These are phyloP conservation scores for Phalangium opilio DNA, from an alignment of 2,888 invertebrate species.

Conservation along the genomic window DNA sequence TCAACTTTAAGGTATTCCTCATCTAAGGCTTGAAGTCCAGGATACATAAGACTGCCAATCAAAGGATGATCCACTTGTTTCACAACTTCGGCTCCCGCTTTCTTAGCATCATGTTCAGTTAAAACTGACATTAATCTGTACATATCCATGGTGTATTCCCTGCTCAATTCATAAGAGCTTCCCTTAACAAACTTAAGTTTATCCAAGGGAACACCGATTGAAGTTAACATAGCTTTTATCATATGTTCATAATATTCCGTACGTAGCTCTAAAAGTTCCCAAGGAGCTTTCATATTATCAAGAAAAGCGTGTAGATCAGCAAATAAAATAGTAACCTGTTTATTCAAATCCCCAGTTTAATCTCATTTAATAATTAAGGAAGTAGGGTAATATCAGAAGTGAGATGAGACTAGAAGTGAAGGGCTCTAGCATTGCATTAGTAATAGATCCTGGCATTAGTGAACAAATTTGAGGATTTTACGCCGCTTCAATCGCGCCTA, in stretches of 20 bases:
- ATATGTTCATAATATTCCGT: constrained; percentile 84
- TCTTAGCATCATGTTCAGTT: constrained; percentile 95
- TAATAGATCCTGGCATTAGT: too few species aligned
- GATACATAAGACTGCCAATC: constrained; percentile 87
- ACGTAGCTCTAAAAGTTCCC: constrained; percentile 78
- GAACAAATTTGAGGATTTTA: too few species aligned
- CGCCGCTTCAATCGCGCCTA: too few species aligned
- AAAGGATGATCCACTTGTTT: constrained; percentile 95
- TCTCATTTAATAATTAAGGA: too few species aligned
- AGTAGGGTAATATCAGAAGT: too few species aligned
- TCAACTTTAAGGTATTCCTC: constrained; percentile 98
- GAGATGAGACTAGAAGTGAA: too few species aligned
- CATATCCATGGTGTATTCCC: constrained; percentile 86
- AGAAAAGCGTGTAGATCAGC: constrained; percentile 97
- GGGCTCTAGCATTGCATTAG: too few species aligned
- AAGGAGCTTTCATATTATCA: constrained; percentile 99
- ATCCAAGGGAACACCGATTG: constrained; percentile 82
- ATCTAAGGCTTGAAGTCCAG: constrained; percentile 70
- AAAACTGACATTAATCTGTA: constrained; percentile 79
- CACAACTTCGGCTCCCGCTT: constrained; percentile 98
- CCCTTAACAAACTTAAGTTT: constrained; percentile 91
- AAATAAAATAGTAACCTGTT: constrained; percentile 79
- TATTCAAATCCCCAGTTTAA: too few species aligned
- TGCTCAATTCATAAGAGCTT: constrained; percentile 80
- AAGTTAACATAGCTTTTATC: constrained; percentile 85